Base-by-base conservation (phyloP, 2,797 vertebrate genomes). In the Carduelis carduelis region DNA sequence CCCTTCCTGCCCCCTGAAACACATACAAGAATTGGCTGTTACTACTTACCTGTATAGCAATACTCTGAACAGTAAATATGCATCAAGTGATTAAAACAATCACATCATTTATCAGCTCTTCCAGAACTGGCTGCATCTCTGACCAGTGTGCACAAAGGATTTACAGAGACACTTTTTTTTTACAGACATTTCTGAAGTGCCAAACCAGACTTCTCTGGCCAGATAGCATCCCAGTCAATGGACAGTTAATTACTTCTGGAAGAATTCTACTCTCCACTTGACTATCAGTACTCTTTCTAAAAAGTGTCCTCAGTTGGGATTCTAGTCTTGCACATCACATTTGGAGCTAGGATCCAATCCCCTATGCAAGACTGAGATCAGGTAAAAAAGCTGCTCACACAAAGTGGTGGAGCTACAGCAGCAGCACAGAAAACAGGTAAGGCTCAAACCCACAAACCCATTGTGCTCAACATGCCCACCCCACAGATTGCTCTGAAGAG, bases 321-420 rank as follows among this genome's bases (percentile, higher is more conserved):
- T 85, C 69, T 86, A 39, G 81, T 59, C 68, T 56, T 78, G 34
- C 35, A 56, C 12, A 6, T 34, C 35, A 6, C 16, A 11, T 37
- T 6, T 56, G 72, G 87, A 46, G 32, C 70, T 66, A 76, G 82
- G 72, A 78, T 41, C 66, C 3, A 2, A n/a, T 26, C 8, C 59
- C 57, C 81, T 92, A 12, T 71, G 90, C 79, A 86, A 86, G 91
- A 30, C 65, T n/a, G 76, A 61, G 34, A 59, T 43, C 69, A 68
- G 71, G 55, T 35, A 5, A 12, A 60, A 60, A 19, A 83, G 41
- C 49, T 66, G 56, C 68, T 46, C 20, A 20, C 23, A 12, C 53
- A 5, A 28, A 20, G 24, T 22, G 34, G 30, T 34, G 70, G 50
- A 55, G 34, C 39, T 49, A n/a, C 44, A 76, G 66, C 74, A 81